Conservation (phyloP, 2,797 vertebrate species). For the Phaenicophaeus curvirostris region DNA sequence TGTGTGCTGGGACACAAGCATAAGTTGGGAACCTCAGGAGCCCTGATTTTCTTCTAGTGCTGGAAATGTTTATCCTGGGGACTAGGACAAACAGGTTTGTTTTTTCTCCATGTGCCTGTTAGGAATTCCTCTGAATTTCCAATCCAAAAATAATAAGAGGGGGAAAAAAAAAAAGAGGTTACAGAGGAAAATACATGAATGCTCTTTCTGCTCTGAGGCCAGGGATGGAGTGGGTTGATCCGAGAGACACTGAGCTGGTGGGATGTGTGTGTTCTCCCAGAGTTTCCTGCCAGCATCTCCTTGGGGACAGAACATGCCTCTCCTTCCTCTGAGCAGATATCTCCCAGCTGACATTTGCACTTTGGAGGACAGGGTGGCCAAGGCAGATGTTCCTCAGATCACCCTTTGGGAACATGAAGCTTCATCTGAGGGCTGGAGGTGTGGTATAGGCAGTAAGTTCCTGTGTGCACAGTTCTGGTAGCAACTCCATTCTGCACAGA, state of each 20-base stretch:
- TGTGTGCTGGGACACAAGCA: not conserved
- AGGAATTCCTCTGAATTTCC: slow-evolving; percentile 42
- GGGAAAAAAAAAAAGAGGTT: not conserved
- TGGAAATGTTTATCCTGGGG: not conserved
- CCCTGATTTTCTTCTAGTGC: not conserved
- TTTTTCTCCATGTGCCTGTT: not conserved
- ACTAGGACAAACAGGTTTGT: not conserved
- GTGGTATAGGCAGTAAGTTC: not conserved
- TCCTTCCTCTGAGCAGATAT: not conserved
- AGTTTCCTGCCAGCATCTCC: not conserved
- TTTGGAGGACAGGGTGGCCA: not conserved
- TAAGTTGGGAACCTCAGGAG: not conserved
- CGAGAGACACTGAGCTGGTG: accelerated
- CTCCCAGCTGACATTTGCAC: not conserved
- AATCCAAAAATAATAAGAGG: slow-evolving; percentile 16
- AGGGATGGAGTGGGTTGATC: not conserved
- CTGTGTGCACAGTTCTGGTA: not conserved
- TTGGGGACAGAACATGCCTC: accelerated
- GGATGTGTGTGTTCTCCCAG: not conserved
- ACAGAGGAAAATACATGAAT: not conserved
- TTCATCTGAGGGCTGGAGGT: not conserved
- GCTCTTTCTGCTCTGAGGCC: not conserved
- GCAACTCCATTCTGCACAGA: not conserved
- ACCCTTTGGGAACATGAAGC: not conserved
- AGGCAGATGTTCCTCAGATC: not conserved